Evolutionary conservation across 2,113 vertebrate species (phyloP).

Genomic region (Tyto alba): DNA sequence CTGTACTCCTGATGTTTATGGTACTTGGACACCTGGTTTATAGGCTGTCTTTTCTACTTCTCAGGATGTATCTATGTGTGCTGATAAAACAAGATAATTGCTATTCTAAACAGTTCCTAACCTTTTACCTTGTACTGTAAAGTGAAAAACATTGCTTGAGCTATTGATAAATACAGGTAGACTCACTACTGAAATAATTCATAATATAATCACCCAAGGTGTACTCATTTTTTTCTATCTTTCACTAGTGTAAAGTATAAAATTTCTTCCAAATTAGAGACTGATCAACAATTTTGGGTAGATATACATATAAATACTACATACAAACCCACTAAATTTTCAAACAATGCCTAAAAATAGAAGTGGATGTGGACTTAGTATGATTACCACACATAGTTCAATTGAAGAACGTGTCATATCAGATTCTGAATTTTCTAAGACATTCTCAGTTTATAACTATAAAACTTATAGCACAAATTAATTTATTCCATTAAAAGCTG

Average conservation of each 20-base stretch:
- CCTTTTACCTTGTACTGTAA: neutral
- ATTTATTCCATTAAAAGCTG: neutral
- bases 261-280: neutral
- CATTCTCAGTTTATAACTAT: neutral
- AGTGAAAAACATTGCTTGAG: neutral
- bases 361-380: neutral
- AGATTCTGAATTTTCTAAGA: neutral
- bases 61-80: neutral
- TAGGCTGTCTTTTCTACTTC: neutral
- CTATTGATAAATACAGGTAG: neutral
- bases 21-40: neutral
- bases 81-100: neutral
- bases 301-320: neutral
- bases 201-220: neutral
- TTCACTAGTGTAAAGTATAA: neutral
- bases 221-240: neutral
- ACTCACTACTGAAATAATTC: neutral
- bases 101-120: neutral
- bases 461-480: neutral
- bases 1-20: neutral
- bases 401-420: neutral
- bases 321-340: neutral
- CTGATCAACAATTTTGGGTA: neutral
- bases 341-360: neutral
- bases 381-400: neutral